Evolutionary conservation across 2,797 vertebrate genomes (phyloP), one percentile per base, ranked within the genome.

Genomic region (Anas bahamensis): DNA sequence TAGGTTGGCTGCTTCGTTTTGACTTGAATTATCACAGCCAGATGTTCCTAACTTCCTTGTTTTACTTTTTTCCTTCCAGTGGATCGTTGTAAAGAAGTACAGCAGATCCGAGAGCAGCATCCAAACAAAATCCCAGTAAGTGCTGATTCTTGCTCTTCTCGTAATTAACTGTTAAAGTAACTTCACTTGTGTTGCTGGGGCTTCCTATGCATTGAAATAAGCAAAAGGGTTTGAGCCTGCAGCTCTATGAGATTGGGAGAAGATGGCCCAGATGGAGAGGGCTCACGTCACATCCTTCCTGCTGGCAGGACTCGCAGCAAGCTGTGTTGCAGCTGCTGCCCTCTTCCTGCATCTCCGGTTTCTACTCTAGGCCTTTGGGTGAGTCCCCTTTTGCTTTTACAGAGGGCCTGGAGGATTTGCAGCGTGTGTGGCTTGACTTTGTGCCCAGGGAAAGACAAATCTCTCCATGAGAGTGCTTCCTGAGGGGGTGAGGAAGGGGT

Each of bases 111-210:
- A 14, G 99, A 99, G 79, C 99, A 99, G 97, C 99, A 99, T 93
- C 99, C 99, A 29, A 99, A 98, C 98, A 99, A 99, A 98, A 99
- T 99, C 96, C 99, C 99, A 9, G 99, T 99, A 97, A 99, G 99
- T 97, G 65, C n/a, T 4, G 1, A 2, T 26, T 31, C 55, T 61
- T 6, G 1, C 55, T 57, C 22, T 39, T 56, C 53, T 64, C 19
- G 3, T 21, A 42, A 22, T 15, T 14, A 31, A 19, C 17, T 29
- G 17, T 63, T 41, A 29, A 63, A 63, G 39, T 63, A 39, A 21
- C 18, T 41, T 13, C 39, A 41, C 39, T 28, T 41, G 37, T 10
- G 18, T 41, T 18, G 39, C 26, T 55, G 28, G 60, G 28, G 39
- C 60, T 63, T 39, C 60, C 39, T 41, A 11, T 41, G 60, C 28